phyloP scores from a whole-genome alignment of 1,140 invertebrate species.

The Acyrthosiphon pisum region DNA sequence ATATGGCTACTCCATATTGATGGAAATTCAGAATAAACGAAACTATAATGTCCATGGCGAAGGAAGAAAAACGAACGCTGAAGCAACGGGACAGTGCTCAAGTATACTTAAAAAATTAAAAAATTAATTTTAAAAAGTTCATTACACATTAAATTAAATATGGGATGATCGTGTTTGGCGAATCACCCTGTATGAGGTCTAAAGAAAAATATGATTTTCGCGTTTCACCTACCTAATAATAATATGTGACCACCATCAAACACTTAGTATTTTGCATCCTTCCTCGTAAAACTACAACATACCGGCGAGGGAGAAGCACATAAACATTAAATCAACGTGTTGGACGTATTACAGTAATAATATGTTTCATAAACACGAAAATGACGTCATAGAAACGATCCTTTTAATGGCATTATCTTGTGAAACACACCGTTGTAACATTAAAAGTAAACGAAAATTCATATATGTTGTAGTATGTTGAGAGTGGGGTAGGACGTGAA shows the following conservation, averaged over 20 bases:
- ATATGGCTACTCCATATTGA: no score
- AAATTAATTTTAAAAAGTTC: not conserved
- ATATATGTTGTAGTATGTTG: not conserved
- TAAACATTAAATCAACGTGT: conserved; percentile 16
- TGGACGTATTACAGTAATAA: conserved; percentile 5
- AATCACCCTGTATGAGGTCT: no score
- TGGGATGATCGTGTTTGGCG: no score
- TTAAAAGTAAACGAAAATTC: not conserved
- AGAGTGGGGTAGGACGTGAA: not conserved
- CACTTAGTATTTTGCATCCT: not conserved
- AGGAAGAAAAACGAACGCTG: no score
- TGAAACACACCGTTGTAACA: not conserved
- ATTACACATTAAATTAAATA: not conserved
- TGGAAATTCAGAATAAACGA: no score
- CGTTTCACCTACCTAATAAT: not conserved
- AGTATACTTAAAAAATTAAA: no score
- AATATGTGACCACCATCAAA: not conserved
- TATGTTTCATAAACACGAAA: conserved; percentile 12
- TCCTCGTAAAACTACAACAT: not conserved
- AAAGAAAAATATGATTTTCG: not conserved
- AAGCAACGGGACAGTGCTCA: no score
- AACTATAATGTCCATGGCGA: no score
- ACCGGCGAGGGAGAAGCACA: not conserved
- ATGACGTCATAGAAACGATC: not conserved
- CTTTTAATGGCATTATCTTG: conserved; percentile 16